Evolutionary conservation across 2,888 invertebrate species (phyloP).

Genomic region (Polyommatus icarus): DNA sequence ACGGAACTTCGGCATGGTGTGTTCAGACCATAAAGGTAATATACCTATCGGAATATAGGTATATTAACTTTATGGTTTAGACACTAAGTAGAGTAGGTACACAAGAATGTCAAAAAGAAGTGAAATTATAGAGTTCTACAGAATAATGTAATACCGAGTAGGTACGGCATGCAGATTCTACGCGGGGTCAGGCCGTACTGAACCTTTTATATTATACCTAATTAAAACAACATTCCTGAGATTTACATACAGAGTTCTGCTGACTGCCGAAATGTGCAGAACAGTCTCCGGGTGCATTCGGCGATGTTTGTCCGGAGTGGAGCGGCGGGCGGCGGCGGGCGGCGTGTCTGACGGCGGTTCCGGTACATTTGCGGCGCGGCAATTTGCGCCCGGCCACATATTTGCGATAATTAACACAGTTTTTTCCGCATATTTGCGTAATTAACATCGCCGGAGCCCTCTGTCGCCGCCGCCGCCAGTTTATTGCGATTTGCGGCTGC

Average conservation of each 20-base stretch:
- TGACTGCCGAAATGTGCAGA: background rate
- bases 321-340: conserved; percentile 45
- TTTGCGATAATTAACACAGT: conserved; percentile 44
- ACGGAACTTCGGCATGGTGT: too few species aligned
- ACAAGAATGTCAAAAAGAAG: too few species aligned
- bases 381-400: conserved; percentile 38
- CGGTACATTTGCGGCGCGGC: conserved; percentile 39
- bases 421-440: conserved; percentile 63
- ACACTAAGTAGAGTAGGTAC: too few species aligned
- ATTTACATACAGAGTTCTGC: background rate
- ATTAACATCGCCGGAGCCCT: conserved; percentile 63
- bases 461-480: background rate
- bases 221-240: background rate
- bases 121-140: background rate
- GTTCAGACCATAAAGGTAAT: too few species aligned
- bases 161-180: background rate
- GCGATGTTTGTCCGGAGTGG: background rate
- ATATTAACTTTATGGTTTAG: too few species aligned
- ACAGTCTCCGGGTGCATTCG: background rate
- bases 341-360: conserved; percentile 53
- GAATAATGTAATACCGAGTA: background rate
- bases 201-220: background rate
- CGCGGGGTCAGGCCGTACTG: background rate
- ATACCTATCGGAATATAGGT: too few species aligned
- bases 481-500: background rate